Evolutionary conservation across 2,113 vertebrate genomes (phyloP), one percentile per base, ranked within the genome.

Genomic region (Xenopus laevis): DNA sequence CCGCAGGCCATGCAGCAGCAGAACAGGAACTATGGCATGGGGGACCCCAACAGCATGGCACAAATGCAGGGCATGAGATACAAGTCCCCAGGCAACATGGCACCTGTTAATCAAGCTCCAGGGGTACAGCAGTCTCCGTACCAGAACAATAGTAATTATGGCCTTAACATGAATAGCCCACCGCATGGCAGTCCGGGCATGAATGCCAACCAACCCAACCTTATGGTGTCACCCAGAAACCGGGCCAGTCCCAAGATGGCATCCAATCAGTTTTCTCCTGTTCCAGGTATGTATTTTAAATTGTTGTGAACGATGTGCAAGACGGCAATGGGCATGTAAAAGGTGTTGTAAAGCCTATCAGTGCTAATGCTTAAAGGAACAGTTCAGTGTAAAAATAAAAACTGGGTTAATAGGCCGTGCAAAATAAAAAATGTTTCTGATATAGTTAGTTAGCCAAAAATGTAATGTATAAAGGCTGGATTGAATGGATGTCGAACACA

Each of bases 161-260:
- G 93, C 2, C 86, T 97, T 83, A 93, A 80, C 71, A 94, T 97
- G 88, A 95, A 86, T 10, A 98, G 95, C 68, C 95, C 97, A 9
- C 89, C 95, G 0, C 96, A 94, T 18, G 89, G 92, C 47, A 95
- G 93, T 82, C 93, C 95, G 12, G 92, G 93, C 47, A 91, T 98
- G 67, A 90, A 87, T 63, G 86, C 87, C 47, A 88, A 72, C 69
- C 94, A 94, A 30, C 95, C 95, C 81, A 96, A 89, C 66, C 84
- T 97, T 71, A 94, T 99, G 89, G 88, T 95, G 65, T 98, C 97
- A 16, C 94, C 96, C 70, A 92, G 95, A 79, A 92, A 94, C 84
- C 86, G 95, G 69, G 94, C 91, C 61, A 98, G 97, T 83, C 96
- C 97, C 44, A 98, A 98, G 88, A 95, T 95, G 86, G 92, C 82